Base-by-base conservation (phyloP, 2,113 vertebrate genomes). In the Ammodytes marinus region DNA sequence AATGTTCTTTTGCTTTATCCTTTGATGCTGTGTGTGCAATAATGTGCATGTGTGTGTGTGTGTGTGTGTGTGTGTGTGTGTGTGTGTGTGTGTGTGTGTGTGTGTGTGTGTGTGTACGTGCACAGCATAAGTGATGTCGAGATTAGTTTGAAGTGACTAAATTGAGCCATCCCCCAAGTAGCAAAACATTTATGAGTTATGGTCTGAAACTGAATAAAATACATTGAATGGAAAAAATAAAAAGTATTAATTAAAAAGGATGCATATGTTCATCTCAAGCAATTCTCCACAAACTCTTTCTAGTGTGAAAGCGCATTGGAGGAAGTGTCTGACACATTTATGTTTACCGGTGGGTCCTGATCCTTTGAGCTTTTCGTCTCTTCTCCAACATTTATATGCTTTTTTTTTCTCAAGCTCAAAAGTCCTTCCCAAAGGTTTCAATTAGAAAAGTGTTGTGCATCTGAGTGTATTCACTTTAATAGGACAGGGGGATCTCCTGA, bases 351-450 rank as follows among this genome's bases (percentile, higher is more conserved):
- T 86, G 69, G 65, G 63, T 74, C 42, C 68, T 86, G 85, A 93
- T 93, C 90, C 83, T 91, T 88, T 88, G 89, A 89, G 83, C 89
- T 84, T 82, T 88, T 82, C 88, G 86, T 89, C 88, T 94, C 75
- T 91, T 85, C 67, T 66, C 79, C 78, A 86, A 83, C 90, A 93
- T 89, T 89, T 89, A 91, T 90, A 84, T n/a, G 39, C 82, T 85
- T 88, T 89, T 27, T 27, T 27, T 88, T 86, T 59, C 69, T 49
- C 88, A 90, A 86, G 84, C 93, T 78, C 84, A 84, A 92, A 94
- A 88, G 80, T 81, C 71, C 87, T 80, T 95, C 93, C 95, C 95
- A 92, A 77, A 91, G 94, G 95, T 95, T 95, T 95, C 88, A 95
- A 95, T 95, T 95, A 95, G 88, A 94, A 94, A 94, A 92, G 89